Base-by-base conservation (phyloP, 2,888 invertebrate species). In the Empis livida region DNA sequence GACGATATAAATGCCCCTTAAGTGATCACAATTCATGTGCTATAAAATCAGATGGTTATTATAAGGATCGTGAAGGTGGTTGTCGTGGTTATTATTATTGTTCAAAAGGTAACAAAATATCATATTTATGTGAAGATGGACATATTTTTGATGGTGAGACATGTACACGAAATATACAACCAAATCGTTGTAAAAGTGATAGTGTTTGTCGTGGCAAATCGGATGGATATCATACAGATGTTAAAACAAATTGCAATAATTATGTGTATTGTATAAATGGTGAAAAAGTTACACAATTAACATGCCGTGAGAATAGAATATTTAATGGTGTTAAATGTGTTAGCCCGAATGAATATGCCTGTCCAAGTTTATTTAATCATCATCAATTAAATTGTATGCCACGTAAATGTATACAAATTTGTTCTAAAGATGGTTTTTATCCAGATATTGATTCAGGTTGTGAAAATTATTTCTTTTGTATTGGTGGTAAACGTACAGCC, bases 61-160 rank as follows among this genome's bases (percentile, higher is more conserved):
- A 77, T 61, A 71, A 71, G 8, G 67, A 70, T 49, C 48, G 53
- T 6, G 59, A 58, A 20, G 68, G 72, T 2, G 76, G 75, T 3
- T 79, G 79, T 57, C 72, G 76, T 42, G 73, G 76, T 11, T 79
- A 77, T 64, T 77, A 73, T 62, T 74, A 72, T 55, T 79, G 79
- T 61, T 67, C 68, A 16, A 66, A 65, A 49, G 75, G 76, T 2
- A 70, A 72, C 54, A 76, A 76, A 58, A 73, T 74, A n/a, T 72
- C 73, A 17, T 77, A 76, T 61, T 70, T 77, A 37, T 78, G 79
- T 54, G 67, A 73, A 1, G 61, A 67, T 23, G 73, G 73, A 3
- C 64, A 66, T 43, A 68, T 69, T 15, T 78, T 78, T 60, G 73
- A 78, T 60, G 77, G 76, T 1, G 51, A 54, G n/a, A 51, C 53